Evolutionary conservation across 2,888 invertebrate genomes (phyloP).

Genomic region (Cosmia trapezina): DNA sequence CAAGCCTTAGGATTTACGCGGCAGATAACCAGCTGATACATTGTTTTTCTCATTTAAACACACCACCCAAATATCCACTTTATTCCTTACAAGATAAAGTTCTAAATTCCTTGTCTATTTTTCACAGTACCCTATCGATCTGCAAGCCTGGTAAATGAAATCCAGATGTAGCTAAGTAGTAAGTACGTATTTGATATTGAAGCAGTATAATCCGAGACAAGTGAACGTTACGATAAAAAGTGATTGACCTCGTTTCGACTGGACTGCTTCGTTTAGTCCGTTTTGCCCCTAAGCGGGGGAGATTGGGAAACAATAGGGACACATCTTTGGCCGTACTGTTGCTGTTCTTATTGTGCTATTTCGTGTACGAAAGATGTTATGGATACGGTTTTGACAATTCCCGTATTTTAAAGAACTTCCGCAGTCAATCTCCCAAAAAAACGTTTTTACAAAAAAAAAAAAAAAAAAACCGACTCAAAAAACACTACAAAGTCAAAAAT

Average conservation of each 20-base stretch:
- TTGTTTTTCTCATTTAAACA: conserved; percentile 52
- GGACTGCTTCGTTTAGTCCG: conserved; percentile 17
- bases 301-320: conserved; percentile 32
- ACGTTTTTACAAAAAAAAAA: no score
- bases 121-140: conserved; percentile 48
- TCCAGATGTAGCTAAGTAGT: conserved; percentile 59
- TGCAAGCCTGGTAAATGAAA: conserved; percentile 50
- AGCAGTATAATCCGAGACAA: conserved; percentile 54
- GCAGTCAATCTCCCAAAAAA: no score
- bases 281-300: conserved; percentile 8
- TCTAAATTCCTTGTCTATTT: neutral
- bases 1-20: conserved; percentile 54
- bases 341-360: conserved; percentile 17
- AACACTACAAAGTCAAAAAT: no score
- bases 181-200: conserved; percentile 57
- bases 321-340: conserved; percentile 14
- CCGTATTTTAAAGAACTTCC: no score
- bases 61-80: conserved; percentile 15
- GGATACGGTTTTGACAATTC: neutral
- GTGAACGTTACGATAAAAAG: conserved; percentile 48
- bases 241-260: conserved; percentile 54
- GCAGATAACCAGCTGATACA: conserved; percentile 59
- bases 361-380: neutral
- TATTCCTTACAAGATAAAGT: neutral
- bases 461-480: no score